Evolutionary conservation across 1,140 invertebrate species (phyloP), one percentile per base, ranked within the genome.

Genomic region (Aphelenchoides besseyi): DNA sequence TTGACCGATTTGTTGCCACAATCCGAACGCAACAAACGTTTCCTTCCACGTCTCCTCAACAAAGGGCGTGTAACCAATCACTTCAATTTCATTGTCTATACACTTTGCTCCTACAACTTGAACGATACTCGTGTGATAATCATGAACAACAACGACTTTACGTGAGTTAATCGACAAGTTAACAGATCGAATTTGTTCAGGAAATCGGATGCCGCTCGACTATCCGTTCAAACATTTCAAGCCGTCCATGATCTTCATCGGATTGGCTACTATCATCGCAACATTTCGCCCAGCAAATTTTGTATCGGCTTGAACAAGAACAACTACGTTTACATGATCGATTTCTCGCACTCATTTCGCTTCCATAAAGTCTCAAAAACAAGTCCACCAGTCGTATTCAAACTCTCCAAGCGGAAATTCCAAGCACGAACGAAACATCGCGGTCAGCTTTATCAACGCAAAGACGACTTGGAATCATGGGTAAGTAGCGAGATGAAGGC

Each of bases 391-490:
- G 30, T 26, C 18, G 18, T 63, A 1, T 12, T 5, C 29, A 63
- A 63, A 12, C 61, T 63, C 0, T 18, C 61, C 61, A 63, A 63
- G 26, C 26, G 23, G 2, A 18, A 23, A 18, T 63, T 63, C 12
- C 29, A 26, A 0, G 18, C 61, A 2, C 61, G 61, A 30, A 23
- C 61, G 2, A 26, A 63, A 23, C 61, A 63, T 29, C 3, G 61
- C 26, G 18, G 23, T 23, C 18, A 63, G 61, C 18, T 26, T 23
- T 26, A 26, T 18, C 1, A 23, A 18, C 61, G 61, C 29, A 29
- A 29, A 8, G 61, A 63, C 12, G 61, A 63, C 48, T 29, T 63
- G 26, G 61, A 63, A 52, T 33, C 29, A 5, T 63, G 61, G 61
- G 2, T 63, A 23, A 16, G 41, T 48, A 48, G 23, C n/a, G 41